Conservation (phyloP, 1,140 invertebrate genomes). For the Tenebrio molitor region DNA sequence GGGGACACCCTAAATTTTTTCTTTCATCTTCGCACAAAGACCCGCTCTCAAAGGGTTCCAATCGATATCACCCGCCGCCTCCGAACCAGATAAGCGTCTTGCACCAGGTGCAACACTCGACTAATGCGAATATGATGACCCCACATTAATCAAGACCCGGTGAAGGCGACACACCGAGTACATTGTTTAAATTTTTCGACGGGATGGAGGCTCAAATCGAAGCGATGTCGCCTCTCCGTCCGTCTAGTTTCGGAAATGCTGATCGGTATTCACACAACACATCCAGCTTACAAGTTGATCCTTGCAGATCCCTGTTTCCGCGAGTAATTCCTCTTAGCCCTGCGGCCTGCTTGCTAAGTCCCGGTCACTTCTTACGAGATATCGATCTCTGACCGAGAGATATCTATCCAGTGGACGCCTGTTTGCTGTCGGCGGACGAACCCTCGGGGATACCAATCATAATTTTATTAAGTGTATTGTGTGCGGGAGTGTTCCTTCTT, state of each 20-base stretch:
- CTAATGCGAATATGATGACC: too few relatives aligned
- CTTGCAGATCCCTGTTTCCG: conserved; percentile 57
- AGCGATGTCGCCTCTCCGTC: too few relatives aligned
- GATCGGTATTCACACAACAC: conserved; percentile 57
- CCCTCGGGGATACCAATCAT: conserved; percentile 30
- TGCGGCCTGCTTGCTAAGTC: conserved; percentile 55
- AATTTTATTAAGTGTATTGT: conserved; percentile 44
- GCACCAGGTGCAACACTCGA: too few relatives aligned
- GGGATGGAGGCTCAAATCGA: too few relatives aligned
- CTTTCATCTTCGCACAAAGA: too few relatives aligned
- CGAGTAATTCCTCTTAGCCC: conserved; percentile 57
- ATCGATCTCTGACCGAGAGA: conserved; percentile 49
- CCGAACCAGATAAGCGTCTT: too few relatives aligned
- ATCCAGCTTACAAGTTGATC: conserved; percentile 57
- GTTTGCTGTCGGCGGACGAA: conserved; percentile 27
- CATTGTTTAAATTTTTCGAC: too few relatives aligned
- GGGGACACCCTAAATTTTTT: too few relatives aligned
- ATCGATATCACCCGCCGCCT: too few relatives aligned
- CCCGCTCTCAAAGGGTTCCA: too few relatives aligned
- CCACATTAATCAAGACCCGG: too few relatives aligned
- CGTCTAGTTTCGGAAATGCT: conserved; percentile 46
- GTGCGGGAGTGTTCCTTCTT: conserved; percentile 6
- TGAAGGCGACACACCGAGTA: too few relatives aligned
- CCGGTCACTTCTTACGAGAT: conserved; percentile 50
- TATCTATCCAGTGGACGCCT: conserved; percentile 25